These are phyloP conservation scores for Drosophila rhopaloa DNA, from an alignment of 1,140 invertebrate genomes.

Conservation along the genomic window DNA sequence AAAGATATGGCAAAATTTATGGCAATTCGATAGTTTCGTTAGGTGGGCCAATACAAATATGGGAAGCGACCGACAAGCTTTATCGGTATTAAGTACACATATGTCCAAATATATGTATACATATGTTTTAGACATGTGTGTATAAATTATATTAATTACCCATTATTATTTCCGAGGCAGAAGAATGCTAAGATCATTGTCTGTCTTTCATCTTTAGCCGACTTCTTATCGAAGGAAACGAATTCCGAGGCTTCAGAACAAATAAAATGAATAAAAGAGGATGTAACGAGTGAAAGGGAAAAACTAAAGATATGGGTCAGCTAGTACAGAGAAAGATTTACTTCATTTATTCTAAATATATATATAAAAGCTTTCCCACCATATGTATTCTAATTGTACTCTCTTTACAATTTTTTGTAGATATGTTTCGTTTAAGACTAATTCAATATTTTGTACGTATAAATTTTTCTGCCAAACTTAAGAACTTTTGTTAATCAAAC, in stretches of 20 bases:
- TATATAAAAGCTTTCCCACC: too few species aligned
- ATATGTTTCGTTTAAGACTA: too few species aligned
- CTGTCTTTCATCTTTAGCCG: slow-evolving; percentile 31
- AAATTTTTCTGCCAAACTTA: too few species aligned
- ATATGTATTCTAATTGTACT: too few species aligned
- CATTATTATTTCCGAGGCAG: slow-evolving; percentile 1
- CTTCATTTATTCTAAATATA: too few species aligned
- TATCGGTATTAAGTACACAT: slow-evolving; percentile 1
- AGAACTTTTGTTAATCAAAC: background rate
- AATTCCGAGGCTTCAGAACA: background rate
- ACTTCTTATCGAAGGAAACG: slow-evolving; percentile 14
- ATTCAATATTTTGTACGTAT: too few species aligned
- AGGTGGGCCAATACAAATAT: slow-evolving; percentile 2
- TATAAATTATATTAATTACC: slow-evolving; percentile 8
- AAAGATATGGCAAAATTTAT: background rate
- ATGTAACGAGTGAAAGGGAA: background rate
- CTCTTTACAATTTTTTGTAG: too few species aligned
- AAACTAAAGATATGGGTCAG: slow-evolving; percentile 12
- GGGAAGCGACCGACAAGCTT: slow-evolving; percentile 25
- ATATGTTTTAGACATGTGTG: slow-evolving; percentile 8
- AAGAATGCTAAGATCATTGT: background rate
- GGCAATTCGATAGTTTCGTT: slow-evolving; percentile 9
- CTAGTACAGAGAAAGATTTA: slow-evolving; percentile 2
- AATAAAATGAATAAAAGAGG: background rate
- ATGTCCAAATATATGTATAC: background rate